Evolutionary conservation across 2,797 vertebrate species (phyloP).

Genomic region (Orestias chungarensis): DNA sequence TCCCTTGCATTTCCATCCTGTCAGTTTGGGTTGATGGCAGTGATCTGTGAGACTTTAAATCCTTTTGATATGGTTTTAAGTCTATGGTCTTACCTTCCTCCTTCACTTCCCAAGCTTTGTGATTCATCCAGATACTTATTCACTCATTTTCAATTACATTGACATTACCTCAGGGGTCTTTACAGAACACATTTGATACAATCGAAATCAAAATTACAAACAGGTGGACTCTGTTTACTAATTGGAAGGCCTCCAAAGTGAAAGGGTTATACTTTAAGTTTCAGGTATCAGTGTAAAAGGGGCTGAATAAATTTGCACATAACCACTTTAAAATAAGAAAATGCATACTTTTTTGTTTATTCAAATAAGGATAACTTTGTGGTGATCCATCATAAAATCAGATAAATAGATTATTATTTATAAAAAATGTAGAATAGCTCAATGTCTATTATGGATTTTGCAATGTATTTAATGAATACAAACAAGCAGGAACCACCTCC

Average conservation of each 20-base stretch:
- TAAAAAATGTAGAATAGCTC: background rate
- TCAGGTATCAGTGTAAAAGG: background rate
- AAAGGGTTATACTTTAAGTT: background rate
- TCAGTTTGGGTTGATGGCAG: background rate
- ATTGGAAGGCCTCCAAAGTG: background rate
- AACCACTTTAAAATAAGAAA: background rate
- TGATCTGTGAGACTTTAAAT: no score
- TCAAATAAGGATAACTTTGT: background rate
- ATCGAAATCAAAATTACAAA: background rate
- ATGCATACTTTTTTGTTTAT: background rate
- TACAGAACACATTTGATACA: background rate
- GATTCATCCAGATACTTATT: background rate
- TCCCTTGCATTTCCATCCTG: background rate
- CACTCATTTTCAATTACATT: background rate
- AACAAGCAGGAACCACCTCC: slow-evolving; percentile 19
- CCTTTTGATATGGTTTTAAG: no score
- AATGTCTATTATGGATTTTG: background rate
- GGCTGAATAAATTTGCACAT: background rate
- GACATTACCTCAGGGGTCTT: background rate
- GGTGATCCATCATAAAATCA: background rate
- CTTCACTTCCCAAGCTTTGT: background rate
- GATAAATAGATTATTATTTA: background rate
- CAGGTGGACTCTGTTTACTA: background rate
- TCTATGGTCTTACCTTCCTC: background rate
- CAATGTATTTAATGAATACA: background rate